Evolutionary conservation across 2,888 invertebrate genomes (phyloP).

Genomic region (Apamea monoglypha): DNA sequence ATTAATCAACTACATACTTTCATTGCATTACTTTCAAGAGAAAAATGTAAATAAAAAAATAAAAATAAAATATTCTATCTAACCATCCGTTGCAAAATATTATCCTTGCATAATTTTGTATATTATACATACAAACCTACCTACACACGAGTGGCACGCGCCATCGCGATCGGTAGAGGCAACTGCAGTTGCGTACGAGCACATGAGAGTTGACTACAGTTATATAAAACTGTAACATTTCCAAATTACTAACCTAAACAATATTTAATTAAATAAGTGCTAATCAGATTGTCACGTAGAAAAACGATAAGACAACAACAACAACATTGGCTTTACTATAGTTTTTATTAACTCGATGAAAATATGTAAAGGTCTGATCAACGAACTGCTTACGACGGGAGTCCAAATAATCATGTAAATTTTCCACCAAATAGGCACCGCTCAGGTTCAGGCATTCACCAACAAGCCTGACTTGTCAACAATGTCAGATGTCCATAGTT

Average conservation of each 20-base stretch:
- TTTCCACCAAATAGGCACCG: conserved; percentile 33
- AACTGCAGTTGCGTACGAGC: neutral
- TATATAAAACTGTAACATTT: neutral
- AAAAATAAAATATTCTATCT: neutral
- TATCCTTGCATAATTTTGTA: neutral
- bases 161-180: neutral
- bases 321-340: neutral
- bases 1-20: neutral
- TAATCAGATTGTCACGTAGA: neutral
- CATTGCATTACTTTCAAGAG: neutral
- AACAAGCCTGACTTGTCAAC: neutral
- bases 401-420: neutral
- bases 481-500: no score
- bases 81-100: neutral
- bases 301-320: neutral
- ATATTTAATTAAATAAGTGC: neutral
- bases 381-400: neutral
- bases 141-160: no score
- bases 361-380: neutral
- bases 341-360: neutral
- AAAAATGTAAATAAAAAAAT: neutral
- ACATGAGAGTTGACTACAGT: neutral
- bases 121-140: no score
- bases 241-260: neutral
- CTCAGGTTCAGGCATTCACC: conserved; percentile 6